Percentiles rank a stretch among this genome's conserved stretches.
Conservation (phyloP, 64 coral and sea anemone genomes). For the Stylophora pistillata region DNA sequence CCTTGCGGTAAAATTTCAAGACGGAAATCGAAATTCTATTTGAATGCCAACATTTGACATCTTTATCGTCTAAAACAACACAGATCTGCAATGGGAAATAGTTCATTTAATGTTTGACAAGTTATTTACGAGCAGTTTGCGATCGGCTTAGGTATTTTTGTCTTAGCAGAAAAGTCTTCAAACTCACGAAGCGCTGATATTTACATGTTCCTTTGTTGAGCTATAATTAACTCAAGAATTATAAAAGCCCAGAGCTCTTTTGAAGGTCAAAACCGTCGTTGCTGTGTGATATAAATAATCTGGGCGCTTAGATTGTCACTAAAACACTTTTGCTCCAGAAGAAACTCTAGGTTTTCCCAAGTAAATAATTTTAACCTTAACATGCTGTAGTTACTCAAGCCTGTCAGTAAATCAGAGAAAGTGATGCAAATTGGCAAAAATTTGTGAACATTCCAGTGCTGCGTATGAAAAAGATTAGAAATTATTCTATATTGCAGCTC, state of each 20-base stretch:
- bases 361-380: no score
- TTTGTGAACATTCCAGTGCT: no score
- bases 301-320: no score
- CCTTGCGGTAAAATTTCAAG: background rate
- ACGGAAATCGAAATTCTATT: background rate
- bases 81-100: conserved; percentile 12
- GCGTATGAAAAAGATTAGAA: background rate
- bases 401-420: no score
- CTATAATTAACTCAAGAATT: background rate
- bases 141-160: background rate
- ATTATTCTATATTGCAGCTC: background rate
- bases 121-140: background rate
- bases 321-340: no score
- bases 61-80: conserved; percentile 18
- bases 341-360: no score
- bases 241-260: background rate
- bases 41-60: background rate
- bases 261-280: background rate
- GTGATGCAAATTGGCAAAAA: no score
- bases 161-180: background rate
- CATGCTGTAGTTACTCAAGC: no score
- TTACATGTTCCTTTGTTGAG: background rate
- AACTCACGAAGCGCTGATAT: background rate
- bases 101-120: background rate
- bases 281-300: background rate